Conservation (phyloP, 2,797 vertebrate species). For the Erpetoichthys calabaricus region DNA sequence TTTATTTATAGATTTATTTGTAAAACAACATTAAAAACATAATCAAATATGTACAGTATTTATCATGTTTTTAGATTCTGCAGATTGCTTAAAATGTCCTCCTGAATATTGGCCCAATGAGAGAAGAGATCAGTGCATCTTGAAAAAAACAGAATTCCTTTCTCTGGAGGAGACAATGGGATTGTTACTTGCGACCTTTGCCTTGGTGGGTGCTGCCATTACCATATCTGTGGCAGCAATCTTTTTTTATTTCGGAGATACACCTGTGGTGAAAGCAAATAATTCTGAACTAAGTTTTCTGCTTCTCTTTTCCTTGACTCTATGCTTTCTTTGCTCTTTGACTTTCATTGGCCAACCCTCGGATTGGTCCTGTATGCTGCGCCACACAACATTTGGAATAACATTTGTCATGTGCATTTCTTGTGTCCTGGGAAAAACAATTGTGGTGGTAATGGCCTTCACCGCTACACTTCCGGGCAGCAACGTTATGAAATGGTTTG, state of each 20-base stretch:
- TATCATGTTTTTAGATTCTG: slow-evolving; percentile 22
- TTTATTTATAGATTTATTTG: no score
- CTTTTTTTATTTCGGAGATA: slow-evolving; percentile 35
- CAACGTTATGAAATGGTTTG: slow-evolving; percentile 30
- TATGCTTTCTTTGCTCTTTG: slow-evolving; percentile 34
- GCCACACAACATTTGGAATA: slow-evolving; percentile 28
- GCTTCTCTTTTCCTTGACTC: slow-evolving; percentile 21
- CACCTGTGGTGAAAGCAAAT: slow-evolving; percentile 32
- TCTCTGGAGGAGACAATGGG: slow-evolving; percentile 36
- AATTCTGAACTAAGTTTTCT: slow-evolving; percentile 31
- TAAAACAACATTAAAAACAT: no score
- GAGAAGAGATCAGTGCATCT: slow-evolving; percentile 23
- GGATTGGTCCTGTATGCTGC: slow-evolving; percentile 30
- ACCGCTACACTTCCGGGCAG: slow-evolving; percentile 24
- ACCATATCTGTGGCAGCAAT: slow-evolving; percentile 25
- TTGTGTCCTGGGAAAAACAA: slow-evolving; percentile 30
- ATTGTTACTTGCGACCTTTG: slow-evolving; percentile 30
- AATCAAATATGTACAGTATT: no score
- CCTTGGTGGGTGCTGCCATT: slow-evolving; percentile 31
- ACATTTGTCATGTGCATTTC: slow-evolving; percentile 31
- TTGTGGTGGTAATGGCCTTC: slow-evolving; percentile 30
- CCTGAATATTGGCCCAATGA: slow-evolving; percentile 33
- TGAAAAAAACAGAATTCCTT: slow-evolving; percentile 29
- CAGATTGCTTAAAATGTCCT: slow-evolving; percentile 26
- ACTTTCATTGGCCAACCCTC: slow-evolving; percentile 28